Evolutionary conservation across 1,140 invertebrate genomes (phyloP).

Genomic region (Platyscapa corneri): DNA sequence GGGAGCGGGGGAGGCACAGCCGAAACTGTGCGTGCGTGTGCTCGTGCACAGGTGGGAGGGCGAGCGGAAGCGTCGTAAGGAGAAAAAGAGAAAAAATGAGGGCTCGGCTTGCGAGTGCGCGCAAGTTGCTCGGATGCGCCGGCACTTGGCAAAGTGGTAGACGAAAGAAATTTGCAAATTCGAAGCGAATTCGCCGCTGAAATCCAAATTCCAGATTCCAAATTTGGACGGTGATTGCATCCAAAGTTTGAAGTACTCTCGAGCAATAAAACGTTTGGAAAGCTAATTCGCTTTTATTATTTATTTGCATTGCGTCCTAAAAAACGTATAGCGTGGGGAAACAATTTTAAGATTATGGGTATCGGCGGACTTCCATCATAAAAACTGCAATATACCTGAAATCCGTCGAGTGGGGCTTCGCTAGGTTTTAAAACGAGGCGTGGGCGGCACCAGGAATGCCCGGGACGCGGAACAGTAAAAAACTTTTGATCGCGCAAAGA

Average conservation of each 20-base stretch:
- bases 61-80: not conserved
- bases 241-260: not conserved
- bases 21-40: no score
- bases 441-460: not conserved
- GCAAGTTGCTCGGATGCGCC: not conserved
- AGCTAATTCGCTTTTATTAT: not conserved
- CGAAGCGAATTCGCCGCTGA: not conserved
- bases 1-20: not conserved
- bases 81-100: not conserved
- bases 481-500: conserved; percentile 18
- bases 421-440: not conserved
- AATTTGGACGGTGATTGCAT: conserved; percentile 36
- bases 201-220: no score
- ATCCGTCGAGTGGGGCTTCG: not conserved
- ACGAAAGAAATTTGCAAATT: not conserved
- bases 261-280: not conserved
- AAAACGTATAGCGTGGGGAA: not conserved
- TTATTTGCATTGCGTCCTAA: not conserved
- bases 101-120: not conserved
- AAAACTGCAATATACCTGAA: not conserved
- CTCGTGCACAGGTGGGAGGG: not conserved
- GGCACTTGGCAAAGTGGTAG: not conserved
- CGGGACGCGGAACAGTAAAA: not conserved
- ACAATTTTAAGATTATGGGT: not conserved
- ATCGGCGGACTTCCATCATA: not conserved